A percentile compares a stretch with the other conserved stretches of the same genome.
These are phyloP conservation scores for Catalaphyllia jardinei DNA, from an alignment of 64 coral and sea anemone genomes.

Conservation along the genomic window DNA sequence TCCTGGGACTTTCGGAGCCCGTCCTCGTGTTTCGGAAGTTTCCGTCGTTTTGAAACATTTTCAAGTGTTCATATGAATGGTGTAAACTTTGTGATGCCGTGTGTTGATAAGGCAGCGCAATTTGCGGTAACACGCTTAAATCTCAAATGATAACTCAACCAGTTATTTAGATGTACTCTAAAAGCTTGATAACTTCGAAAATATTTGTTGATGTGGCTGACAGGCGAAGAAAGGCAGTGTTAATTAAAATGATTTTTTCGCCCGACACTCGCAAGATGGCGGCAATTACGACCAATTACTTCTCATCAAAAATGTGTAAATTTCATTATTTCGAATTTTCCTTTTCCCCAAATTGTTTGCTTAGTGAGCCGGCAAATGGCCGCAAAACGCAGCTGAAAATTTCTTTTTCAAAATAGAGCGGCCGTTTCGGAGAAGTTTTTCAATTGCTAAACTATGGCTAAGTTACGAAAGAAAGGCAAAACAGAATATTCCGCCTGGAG, in stretches of 20 bases:
- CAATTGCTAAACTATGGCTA: neutral
- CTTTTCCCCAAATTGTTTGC: constrained; percentile 40
- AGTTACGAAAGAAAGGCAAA: neutral
- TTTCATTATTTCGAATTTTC: constrained; percentile 96
- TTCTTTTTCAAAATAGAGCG: neutral
- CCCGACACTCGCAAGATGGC: constrained; percentile 86
- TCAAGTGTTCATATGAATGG: neutral
- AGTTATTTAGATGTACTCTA: constrained; percentile 72
- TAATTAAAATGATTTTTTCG: constrained; percentile 93
- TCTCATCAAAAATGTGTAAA: constrained; percentile 97
- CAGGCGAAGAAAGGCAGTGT: constrained; percentile 79
- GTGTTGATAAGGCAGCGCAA: neutral
- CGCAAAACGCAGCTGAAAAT: neutral
- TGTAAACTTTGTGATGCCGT: neutral
- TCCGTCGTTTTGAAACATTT: neutral
- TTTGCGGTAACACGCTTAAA: constrained; percentile 27
- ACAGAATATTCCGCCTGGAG: neutral
- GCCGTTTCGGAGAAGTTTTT: neutral
- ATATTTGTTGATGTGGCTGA: constrained; percentile 78
- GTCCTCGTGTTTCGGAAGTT: neutral
- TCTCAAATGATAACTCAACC: constrained; percentile 54
- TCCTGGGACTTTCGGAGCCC: neutral
- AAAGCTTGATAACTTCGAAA: constrained; percentile 85
- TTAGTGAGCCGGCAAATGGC: neutral
- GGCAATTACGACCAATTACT: constrained; percentile 98